Conservation (phyloP, 2,113 vertebrate genomes). For the Mastomys natalensis region DNA sequence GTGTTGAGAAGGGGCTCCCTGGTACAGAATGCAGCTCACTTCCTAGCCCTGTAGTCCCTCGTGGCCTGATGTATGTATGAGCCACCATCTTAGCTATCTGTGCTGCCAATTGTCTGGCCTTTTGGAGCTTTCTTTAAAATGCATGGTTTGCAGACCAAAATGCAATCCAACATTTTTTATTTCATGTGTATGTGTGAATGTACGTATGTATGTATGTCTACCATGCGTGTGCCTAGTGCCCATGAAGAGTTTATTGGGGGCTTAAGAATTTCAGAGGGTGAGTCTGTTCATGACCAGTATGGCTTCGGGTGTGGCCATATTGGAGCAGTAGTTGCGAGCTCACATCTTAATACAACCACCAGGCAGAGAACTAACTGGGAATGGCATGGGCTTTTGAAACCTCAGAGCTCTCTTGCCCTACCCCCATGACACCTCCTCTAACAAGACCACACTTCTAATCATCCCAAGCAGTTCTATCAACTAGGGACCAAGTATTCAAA, state of each 20-base stretch:
- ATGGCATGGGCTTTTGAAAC: not conserved
- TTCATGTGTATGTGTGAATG: not conserved
- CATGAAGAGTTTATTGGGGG: not conserved
- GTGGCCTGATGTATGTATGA: fast-evolving
- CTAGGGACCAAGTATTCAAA: not conserved
- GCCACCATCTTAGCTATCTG: not conserved
- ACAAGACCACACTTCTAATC: not conserved
- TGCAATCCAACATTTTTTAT: not conserved
- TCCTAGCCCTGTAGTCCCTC: too few species aligned
- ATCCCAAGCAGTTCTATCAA: not conserved
- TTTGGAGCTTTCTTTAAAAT: not conserved
- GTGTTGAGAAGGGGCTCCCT: not conserved
- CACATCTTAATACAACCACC: not conserved
- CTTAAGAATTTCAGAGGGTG: not conserved
- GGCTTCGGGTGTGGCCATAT: not conserved
- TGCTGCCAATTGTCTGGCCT: not conserved
- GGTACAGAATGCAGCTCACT: not conserved
- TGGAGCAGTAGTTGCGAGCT: not conserved
- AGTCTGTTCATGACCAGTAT: not conserved
- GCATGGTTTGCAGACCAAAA: not conserved
- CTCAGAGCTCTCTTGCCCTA: not conserved
- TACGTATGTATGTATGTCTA: not conserved
- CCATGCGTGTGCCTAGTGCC: not conserved
- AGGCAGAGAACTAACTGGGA: not conserved
- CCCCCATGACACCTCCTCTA: not conserved